Evolutionary conservation across 1,140 invertebrate genomes (phyloP), one percentile per base, ranked within the genome.

Genomic region (Caligus rogercresseyi): DNA sequence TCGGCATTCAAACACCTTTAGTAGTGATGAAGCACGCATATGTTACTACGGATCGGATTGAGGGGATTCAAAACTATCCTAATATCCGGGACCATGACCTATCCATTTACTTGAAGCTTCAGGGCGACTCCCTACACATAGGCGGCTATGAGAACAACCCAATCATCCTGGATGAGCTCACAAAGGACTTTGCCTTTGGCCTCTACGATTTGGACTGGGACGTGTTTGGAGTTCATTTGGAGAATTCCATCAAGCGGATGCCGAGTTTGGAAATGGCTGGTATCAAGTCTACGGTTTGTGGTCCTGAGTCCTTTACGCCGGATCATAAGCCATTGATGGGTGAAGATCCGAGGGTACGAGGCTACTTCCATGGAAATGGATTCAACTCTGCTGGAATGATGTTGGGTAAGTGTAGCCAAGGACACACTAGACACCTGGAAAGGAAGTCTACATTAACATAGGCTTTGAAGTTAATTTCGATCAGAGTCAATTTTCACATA

Each of bases 331-430:
- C 88, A 15, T 68, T 92, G n/a, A 77, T 92, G 74, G 85, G 77
- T 67, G 69, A 72, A 66, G 67, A 67, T 61, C 67, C 66, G 7
- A 66, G 66, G 4, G 66, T 78, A 1, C 4, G 67, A 67, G 77
- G 86, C 52, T 77, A 90, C 23, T 91, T 82, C 71, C 85, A 91
- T 70, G 85, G 81, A 52, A 87, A 83, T 69, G 88, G 85, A 11
- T 91, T 87, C 71, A 93, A 92, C 71, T 89, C 86, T 21, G 80
- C 84, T 0, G 89, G 89, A 2, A 89, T 92, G 81, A 90, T 89
- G 84, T 79, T 88, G 54, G 85, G 86, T 54, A 54, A 11, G 31
- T 43, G 7, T n/a, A n/a, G n/a, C n/a, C n/a, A n/a, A n/a, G n/a
- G n/a, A n/a, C n/a, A n/a, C n/a, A n/a, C n/a, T n/a, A n/a, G n/a